Conservation (phyloP, 2,888 invertebrate genomes). For the Eulithis testata region DNA sequence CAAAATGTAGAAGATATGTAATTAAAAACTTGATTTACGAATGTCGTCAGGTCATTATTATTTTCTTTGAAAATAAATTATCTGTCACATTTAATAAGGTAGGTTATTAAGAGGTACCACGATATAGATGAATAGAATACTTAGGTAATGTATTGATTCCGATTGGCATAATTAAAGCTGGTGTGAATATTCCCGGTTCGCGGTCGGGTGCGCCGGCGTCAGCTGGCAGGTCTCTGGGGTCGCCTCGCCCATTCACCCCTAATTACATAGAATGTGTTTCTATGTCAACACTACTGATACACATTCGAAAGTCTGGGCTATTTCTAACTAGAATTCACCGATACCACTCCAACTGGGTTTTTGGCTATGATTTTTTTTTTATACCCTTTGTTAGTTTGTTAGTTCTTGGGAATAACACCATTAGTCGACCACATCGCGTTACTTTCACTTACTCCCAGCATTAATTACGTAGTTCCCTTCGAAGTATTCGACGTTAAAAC, state of each 20-base stretch:
- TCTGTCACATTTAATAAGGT: constrained; percentile 40
- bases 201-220: constrained; percentile 56
- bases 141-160: constrained; percentile 44
- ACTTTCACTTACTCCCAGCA: constrained; percentile 62
- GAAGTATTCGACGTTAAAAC: constrained; percentile 63
- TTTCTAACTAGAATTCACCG: constrained; percentile 9
- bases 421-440: constrained; percentile 48
- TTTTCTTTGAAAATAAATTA: constrained; percentile 41
- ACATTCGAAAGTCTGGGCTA: constrained; percentile 26
- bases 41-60: constrained; percentile 45
- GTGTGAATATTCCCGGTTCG: constrained; percentile 57
- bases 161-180: constrained; percentile 49
- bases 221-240: constrained; percentile 65
- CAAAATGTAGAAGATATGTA: constrained; percentile 54
- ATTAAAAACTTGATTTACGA: constrained; percentile 65
- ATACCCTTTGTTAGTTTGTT: constrained; percentile 10
- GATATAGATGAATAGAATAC: constrained; percentile 27
- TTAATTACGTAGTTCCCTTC: constrained; percentile 58
- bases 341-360: constrained; percentile 16
- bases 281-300: constrained; percentile 66
- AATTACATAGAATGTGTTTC: constrained; percentile 70
- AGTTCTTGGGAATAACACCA: neutral
- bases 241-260: constrained; percentile 60
- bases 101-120: constrained; percentile 35
- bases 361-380: constrained; percentile 2